A percentile compares a stretch with the other conserved stretches of the same genome.
These are phyloP conservation scores for Mohoua ochrocephala DNA, from an alignment of 2,113 vertebrate genomes.

Conservation along the genomic window DNA sequence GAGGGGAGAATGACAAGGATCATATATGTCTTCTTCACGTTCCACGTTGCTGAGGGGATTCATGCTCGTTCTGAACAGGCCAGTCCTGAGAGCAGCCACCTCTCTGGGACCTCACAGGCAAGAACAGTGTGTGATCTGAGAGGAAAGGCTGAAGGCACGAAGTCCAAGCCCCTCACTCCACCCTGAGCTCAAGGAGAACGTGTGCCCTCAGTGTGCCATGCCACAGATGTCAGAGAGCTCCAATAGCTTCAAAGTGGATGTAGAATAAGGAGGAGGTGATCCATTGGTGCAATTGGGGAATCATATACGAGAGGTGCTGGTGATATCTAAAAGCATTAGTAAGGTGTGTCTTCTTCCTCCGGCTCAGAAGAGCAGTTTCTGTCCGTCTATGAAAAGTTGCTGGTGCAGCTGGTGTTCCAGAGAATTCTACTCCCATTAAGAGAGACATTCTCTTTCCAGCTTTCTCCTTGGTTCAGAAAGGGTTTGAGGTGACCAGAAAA, in stretches of 20 bases:
- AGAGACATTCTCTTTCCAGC: neutral
- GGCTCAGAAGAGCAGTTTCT: neutral
- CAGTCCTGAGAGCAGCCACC: neutral
- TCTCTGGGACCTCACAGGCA: neutral
- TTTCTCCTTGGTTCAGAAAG: neutral
- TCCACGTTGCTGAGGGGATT: neutral
- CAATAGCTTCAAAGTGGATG: neutral
- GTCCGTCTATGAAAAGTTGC: neutral
- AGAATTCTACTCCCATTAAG: neutral
- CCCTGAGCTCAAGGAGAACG: neutral
- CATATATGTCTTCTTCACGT: rapidly evolving
- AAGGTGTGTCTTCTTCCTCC: neutral
- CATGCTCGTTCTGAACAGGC: neutral
- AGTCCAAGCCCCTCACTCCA: neutral
- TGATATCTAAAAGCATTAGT: neutral
- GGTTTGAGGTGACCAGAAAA: neutral
- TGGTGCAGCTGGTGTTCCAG: neutral
- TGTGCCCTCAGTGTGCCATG: neutral
- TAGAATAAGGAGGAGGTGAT: neutral
- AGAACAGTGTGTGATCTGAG: neutral
- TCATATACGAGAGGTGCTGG: neutral
- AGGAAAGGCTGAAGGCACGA: neutral
- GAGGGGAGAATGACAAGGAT: neutral
- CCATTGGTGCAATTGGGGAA: neutral
- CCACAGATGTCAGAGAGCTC: neutral